These are phyloP conservation scores for Orientallactaga sibirica DNA, from an alignment of 2,797 vertebrate species.

Conservation along the genomic window DNA sequence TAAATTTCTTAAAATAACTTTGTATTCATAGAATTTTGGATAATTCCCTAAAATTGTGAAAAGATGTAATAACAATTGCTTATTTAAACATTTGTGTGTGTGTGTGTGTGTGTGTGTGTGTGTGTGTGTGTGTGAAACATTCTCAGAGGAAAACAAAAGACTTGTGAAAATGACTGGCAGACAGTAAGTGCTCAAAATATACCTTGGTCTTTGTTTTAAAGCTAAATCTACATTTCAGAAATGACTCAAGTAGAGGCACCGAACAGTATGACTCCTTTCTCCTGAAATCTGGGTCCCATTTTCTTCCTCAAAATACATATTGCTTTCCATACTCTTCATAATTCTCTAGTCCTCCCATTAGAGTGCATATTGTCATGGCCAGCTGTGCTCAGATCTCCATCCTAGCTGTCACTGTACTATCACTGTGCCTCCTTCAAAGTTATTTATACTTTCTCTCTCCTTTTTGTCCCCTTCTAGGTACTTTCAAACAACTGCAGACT, in stretches of 20 bases:
- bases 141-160: neutral
- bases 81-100: neutral
- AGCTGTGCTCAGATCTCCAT: neutral
- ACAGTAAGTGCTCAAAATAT: neutral
- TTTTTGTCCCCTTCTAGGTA: neutral
- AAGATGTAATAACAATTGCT: constrained; percentile 11
- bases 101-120: too few relatives aligned
- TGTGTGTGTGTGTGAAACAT: neutral
- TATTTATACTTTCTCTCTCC: neutral
- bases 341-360: neutral
- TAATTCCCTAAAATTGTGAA: constrained; percentile 36
- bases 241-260: neutral
- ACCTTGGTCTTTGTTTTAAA: constrained; percentile 13
- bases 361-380: neutral
- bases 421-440: neutral
- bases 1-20: constrained; percentile 57
- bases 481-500: neutral
- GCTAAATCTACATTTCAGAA: neutral
- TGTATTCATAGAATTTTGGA: constrained; percentile 11
- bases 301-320: neutral
- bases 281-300: neutral
- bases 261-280: neutral
- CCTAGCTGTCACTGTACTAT: neutral
- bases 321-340: neutral
- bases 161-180: neutral